Evolutionary conservation across 1,140 invertebrate genomes (phyloP), one percentile per base, ranked within the genome.

Genomic region (Riptortus pedestris): DNA sequence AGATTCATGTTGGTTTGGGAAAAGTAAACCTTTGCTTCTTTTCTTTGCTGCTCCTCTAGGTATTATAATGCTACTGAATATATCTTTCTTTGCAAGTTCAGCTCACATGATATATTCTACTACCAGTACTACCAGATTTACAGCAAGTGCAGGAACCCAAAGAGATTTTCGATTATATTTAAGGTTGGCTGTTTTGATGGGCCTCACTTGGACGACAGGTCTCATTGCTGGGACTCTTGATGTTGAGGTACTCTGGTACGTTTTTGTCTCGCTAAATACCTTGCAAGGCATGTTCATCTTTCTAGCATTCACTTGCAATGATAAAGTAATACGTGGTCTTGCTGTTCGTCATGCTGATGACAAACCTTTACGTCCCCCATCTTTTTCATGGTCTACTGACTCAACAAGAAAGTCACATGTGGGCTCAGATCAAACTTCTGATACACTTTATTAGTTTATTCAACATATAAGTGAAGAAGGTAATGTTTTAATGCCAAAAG

Each of bases 211-310:
- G 81, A 73, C 77, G 9, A 63, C 75, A 20, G 80, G 80, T 16
- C 70, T 83, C 7, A 62, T 79, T 0, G 80, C 80, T 0, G 77
- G 74, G 9, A 72, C 73, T 12, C 63, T 79, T 0, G 74, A 79
- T 59, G 65, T 74, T 18, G 69, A 73, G 33, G 69, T 71, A 20
- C 68, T 82, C 7, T 77, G 75, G 72, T 80, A 81, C 67, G 66
- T 79, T 5, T 82, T 82, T 70, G 76, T 82, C 2, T 67, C 77
- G 2, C 70, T 82, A 16, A 83, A 82, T 68, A 78, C 79, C 4
- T 72, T 81, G 11, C 81, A 83, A 70, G 81, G 81, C 1, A 67
- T 82, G 11, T 83, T 82, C 69, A 79, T 83, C 31, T 81, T 82
- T 67, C 65, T 81, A 0, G 80, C 79, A 0, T 83, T 82, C 72